Base-by-base conservation (phyloP, 2,888 invertebrate genomes). In the Physocephala rufipes region DNA sequence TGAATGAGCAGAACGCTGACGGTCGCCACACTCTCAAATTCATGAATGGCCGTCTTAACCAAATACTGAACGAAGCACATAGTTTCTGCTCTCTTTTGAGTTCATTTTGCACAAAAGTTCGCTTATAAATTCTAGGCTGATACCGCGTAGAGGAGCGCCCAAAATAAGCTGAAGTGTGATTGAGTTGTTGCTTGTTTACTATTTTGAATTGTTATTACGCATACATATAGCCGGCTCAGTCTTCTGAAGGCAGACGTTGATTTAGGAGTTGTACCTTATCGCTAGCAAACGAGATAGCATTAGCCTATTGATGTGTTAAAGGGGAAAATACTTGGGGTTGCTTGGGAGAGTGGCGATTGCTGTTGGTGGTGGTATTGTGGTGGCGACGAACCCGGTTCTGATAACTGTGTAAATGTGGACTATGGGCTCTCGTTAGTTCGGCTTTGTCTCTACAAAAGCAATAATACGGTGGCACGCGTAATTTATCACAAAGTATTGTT, bases 391-490 rank as follows among this genome's bases (percentile, higher is more conserved):
- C 43, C 30, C 62, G 43, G 53, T 67, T 28, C 70, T 72, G 58
- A 61, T 74, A 59, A 70, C 70, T 64, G 71, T 74, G 71, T 73
- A 36, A 36, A 36, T 9, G 9, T 75, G 59, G 71, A 71, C 65
- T 71, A 72, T n/a, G n/a, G 70, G 74, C 73, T 70, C 74, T 65
- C 71, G 74, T 71, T 73, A 61, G 12, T 72, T 55, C 66, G 65
- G 58, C 70, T 65, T 53, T 63, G 9, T 30, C 51, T 69, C 36
- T 36, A 36, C 36, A 36, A 36, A 36, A 36, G 36, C 36, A 36
- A 36, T 9, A 36, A 36, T 9, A 36, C 36, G 36, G 36, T 9
- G 9, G 4, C n/a, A n/a, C 36, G 36, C 36, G 36, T 36, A 36
- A 36, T 36, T 9, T 9, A 36, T 36, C 36, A 36, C 16, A 26